Conservation (phyloP, 2,113 vertebrate species). For the Tenrec ecaudatus region DNA sequence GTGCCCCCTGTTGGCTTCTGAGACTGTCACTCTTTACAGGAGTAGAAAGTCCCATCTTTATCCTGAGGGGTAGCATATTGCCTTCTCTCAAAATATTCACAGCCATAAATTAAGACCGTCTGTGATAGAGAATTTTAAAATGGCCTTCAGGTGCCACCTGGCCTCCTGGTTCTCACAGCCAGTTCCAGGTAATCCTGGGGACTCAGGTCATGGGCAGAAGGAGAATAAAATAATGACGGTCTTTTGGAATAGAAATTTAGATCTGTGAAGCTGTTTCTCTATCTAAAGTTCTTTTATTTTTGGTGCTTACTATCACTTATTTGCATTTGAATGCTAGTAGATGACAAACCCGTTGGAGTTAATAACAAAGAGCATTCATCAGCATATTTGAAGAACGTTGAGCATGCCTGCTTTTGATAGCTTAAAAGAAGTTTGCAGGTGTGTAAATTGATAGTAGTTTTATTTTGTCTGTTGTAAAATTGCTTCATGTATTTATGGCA, state of each 20-base stretch:
- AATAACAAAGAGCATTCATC: not conserved
- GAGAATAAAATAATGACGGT: not conserved
- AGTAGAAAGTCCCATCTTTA: too few relatives aligned
- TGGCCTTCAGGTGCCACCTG: not conserved
- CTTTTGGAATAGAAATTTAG: not conserved
- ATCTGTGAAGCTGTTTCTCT: not conserved
- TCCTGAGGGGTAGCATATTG: not conserved
- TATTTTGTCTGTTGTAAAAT: not conserved
- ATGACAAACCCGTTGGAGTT: not conserved
- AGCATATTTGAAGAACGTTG: not conserved
- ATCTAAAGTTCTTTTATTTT: not conserved
- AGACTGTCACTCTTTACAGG: too few relatives aligned
- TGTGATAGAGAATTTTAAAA: not conserved
- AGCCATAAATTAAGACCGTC: constrained; percentile 10
- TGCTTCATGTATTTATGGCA: not conserved
- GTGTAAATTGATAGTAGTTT: not conserved
- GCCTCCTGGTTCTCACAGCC: not conserved
- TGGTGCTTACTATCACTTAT: not conserved
- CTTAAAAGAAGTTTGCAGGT: not conserved
- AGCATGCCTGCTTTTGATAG: not conserved
- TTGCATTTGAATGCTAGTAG: constrained; percentile 3
- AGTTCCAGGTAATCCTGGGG: not conserved
- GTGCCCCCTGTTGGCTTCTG: too few relatives aligned
- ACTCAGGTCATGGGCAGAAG: not conserved
- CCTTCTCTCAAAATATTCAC: constrained; percentile 8